Evolutionary conservation across 2,888 invertebrate species (phyloP).

Genomic region (Dryobotodes eremita): DNA sequence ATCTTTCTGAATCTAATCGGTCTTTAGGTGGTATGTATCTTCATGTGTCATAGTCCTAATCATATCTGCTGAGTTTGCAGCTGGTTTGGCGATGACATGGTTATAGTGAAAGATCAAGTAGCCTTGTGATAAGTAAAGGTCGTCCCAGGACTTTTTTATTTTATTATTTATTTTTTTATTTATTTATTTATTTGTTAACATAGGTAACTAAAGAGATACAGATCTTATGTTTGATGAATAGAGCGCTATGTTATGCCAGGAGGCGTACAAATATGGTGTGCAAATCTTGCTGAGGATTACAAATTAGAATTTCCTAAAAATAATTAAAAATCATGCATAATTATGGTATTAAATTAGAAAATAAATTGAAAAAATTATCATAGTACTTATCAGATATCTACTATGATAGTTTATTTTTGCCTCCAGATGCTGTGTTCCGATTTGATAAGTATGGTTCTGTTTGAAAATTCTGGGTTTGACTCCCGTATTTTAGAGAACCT

Average conservation of each 20-base stretch:
- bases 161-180: too few species aligned
- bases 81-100: neutral
- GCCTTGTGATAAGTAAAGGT: conserved; percentile 17
- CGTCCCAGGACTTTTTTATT: neutral
- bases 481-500: neutral
- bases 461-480: neutral
- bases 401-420: neutral
- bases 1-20: conserved; percentile 20
- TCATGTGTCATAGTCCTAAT: conserved; percentile 1
- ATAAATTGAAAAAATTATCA: too few species aligned
- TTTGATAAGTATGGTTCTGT: neutral
- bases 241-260: too few species aligned
- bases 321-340: too few species aligned
- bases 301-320: too few species aligned
- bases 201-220: too few species aligned
- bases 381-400: too few species aligned
- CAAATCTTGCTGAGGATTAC: too few species aligned
- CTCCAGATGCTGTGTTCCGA: neutral
- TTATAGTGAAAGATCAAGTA: neutral
- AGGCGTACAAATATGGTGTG: too few species aligned
- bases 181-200: too few species aligned
- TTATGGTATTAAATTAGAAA: too few species aligned
- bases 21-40: neutral
- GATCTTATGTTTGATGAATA: too few species aligned
- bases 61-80: neutral